These are phyloP conservation scores for Ephestia elutella DNA, from an alignment of 1,140 invertebrate species.

Conservation along the genomic window DNA sequence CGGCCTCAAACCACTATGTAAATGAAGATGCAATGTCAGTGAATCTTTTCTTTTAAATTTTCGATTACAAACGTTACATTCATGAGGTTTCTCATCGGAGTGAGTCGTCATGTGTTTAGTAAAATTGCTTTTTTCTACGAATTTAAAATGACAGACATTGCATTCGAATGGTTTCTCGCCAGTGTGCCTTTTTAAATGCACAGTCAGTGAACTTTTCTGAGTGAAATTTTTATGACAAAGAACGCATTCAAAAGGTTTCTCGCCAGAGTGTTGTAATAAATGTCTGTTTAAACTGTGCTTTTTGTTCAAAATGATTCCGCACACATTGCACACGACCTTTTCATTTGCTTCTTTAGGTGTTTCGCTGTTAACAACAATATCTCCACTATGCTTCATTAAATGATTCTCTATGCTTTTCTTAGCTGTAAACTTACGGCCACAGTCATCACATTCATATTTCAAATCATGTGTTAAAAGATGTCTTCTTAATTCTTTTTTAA, in stretches of 20 bases:
- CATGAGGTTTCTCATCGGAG: slow-evolving; percentile 15
- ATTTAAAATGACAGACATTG: slow-evolving; percentile 68
- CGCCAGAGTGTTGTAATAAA: slow-evolving; percentile 4
- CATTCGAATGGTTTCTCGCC: slow-evolving; percentile 80
- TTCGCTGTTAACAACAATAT: neutral
- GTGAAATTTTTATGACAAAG: slow-evolving; percentile 24
- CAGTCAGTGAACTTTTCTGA: neutral
- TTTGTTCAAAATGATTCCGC: neutral
- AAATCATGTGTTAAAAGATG: neutral
- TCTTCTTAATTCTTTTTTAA: neutral
- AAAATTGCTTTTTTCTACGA: slow-evolving; percentile 58
- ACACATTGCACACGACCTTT: slow-evolving; percentile 78
- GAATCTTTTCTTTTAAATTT: slow-evolving; percentile 1
- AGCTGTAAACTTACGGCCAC: neutral
- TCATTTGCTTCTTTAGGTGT: neutral
- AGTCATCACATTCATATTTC: neutral
- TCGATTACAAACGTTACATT: neutral
- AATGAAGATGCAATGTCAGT: neutral
- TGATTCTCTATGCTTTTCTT: neutral
- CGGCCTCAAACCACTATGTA: neutral
- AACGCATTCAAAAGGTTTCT: slow-evolving; percentile 8
- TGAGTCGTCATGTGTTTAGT: slow-evolving; percentile 45
- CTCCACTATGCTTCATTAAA: neutral
- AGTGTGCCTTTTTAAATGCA: slow-evolving; percentile 71
- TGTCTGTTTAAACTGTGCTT: slow-evolving; percentile 2